These are phyloP conservation scores for Pycnomerus fuliginosus DNA, from an alignment of 2,888 invertebrate genomes.

Conservation along the genomic window DNA sequence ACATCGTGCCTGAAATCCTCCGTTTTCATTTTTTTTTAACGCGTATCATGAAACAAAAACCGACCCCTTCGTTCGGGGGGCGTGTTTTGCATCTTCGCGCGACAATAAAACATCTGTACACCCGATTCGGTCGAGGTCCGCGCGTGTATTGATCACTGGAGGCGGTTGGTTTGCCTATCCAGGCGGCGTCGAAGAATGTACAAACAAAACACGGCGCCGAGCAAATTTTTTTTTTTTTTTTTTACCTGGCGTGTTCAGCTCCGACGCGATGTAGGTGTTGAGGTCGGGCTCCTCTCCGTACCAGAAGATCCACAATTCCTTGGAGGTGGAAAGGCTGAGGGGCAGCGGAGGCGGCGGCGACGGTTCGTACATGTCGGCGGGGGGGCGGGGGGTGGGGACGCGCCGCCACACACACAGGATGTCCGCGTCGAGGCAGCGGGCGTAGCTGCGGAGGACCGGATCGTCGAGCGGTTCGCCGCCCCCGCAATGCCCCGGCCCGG, in stretches of 20 bases:
- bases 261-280: constrained; percentile 78
- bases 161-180: constrained; percentile 18
- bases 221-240: constrained; percentile 32
- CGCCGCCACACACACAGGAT: constrained; percentile 98
- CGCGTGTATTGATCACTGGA: constrained; percentile 22
- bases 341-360: constrained; percentile 64
- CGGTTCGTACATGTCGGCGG: constrained; percentile 54
- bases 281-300: constrained; percentile 97
- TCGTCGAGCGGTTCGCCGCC: constrained; percentile 74
- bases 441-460: constrained; percentile 87
- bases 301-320: constrained; percentile 99
- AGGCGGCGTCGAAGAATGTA: constrained; percentile 7
- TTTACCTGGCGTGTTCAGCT: constrained; percentile 85
- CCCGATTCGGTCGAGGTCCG: constrained; percentile 20
- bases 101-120: constrained; percentile 5
- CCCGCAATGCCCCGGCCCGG: constrained; percentile 24
- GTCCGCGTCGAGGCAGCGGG: constrained; percentile 88
- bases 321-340: constrained; percentile 81
- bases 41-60: no score
- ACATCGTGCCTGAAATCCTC: no score
- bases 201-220: constrained; percentile 3
- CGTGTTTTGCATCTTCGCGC: no score
- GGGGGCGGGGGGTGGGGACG: constrained; percentile 62
- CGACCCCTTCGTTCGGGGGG: no score
- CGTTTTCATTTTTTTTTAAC: no score